Percentiles rank a stretch among this genome's conserved stretches.
These are phyloP conservation scores for Drosophila ananassae DNA, from an alignment of 1,140 invertebrate genomes.

Conservation along the genomic window DNA sequence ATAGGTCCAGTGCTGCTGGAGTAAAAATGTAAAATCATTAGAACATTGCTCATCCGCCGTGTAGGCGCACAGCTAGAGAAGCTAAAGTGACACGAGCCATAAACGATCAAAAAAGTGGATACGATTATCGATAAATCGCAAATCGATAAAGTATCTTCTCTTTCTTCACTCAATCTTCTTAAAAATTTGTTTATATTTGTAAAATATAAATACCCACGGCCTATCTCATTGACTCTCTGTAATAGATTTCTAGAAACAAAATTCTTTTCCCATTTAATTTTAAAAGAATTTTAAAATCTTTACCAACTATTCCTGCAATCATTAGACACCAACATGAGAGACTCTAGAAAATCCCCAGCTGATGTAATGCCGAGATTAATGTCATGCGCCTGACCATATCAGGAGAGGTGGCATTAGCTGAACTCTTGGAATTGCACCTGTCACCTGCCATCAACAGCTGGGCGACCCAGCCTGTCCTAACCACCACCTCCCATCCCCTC, in stretches of 20 bases:
- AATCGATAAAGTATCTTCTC: too few relatives aligned
- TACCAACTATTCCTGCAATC: background rate
- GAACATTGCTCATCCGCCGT: too few relatives aligned
- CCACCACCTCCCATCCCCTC: background rate
- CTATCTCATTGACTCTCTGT: too few relatives aligned
- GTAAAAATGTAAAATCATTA: too few relatives aligned
- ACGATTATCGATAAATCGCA: too few relatives aligned
- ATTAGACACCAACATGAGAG: constrained; percentile 8
- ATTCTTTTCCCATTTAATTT: background rate
- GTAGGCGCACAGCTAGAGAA: too few relatives aligned
- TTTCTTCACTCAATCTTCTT: too few relatives aligned
- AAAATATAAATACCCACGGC: too few relatives aligned
- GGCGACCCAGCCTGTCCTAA: background rate
- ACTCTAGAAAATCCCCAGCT: constrained; percentile 25
- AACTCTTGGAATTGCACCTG: constrained; percentile 55
- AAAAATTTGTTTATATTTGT: too few relatives aligned
- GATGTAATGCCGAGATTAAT: constrained; percentile 72
- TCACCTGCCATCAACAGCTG: constrained; percentile 54
- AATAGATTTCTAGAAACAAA: background rate
- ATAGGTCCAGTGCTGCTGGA: too few relatives aligned
- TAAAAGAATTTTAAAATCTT: background rate
- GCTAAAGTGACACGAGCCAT: too few relatives aligned
- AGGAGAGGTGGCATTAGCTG: constrained; percentile 10
- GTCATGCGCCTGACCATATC: constrained; percentile 45
- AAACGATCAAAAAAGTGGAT: too few relatives aligned